A percentile compares a stretch with the other conserved stretches of the same genome.
phyloP scores from a whole-genome alignment of 2,888 invertebrate genomes.

The Liopterus haemorrhoidalis region DNA sequence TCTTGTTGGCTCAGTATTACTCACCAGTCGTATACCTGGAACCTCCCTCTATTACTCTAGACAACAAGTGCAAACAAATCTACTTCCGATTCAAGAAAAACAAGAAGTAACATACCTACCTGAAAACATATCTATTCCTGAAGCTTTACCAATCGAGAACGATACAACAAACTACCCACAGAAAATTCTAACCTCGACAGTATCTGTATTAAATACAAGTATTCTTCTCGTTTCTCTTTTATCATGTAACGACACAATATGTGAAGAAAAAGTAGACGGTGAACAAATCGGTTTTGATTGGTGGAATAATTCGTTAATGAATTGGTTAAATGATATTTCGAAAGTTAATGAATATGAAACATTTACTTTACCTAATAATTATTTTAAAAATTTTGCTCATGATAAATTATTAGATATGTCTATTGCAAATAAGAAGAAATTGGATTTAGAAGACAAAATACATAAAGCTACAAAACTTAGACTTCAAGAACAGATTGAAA shows the following conservation, averaged over 20 bases:
- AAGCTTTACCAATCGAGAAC: slow-evolving; percentile 17
- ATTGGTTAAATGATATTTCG: slow-evolving; percentile 42
- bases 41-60: slow-evolving; percentile 36
- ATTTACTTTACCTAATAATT: slow-evolving; percentile 26
- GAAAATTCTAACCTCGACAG: too few relatives aligned
- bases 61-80: slow-evolving; percentile 19
- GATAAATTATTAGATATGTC: slow-evolving; percentile 35
- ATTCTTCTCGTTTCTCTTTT: too few relatives aligned
- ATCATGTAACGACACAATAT: too few relatives aligned
- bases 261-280: slow-evolving; percentile 28
- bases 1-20: slow-evolving; percentile 54
- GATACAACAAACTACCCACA: slow-evolving; percentile 21
- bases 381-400: slow-evolving; percentile 24
- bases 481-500: slow-evolving; percentile 44
- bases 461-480: slow-evolving; percentile 43
- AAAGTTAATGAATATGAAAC: slow-evolving; percentile 31
- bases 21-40: slow-evolving; percentile 51
- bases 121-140: too few relatives aligned
- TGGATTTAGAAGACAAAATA: slow-evolving; percentile 41
- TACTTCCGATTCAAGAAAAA: slow-evolving; percentile 13
- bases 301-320: slow-evolving; percentile 44
- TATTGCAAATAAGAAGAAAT: slow-evolving; percentile 35
- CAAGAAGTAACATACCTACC: slow-evolving; percentile 15
- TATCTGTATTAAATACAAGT: too few relatives aligned
- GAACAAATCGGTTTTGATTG: slow-evolving; percentile 43